Conservation (phyloP, 2,113 vertebrate genomes). For the Chaetodon trifascialis region DNA sequence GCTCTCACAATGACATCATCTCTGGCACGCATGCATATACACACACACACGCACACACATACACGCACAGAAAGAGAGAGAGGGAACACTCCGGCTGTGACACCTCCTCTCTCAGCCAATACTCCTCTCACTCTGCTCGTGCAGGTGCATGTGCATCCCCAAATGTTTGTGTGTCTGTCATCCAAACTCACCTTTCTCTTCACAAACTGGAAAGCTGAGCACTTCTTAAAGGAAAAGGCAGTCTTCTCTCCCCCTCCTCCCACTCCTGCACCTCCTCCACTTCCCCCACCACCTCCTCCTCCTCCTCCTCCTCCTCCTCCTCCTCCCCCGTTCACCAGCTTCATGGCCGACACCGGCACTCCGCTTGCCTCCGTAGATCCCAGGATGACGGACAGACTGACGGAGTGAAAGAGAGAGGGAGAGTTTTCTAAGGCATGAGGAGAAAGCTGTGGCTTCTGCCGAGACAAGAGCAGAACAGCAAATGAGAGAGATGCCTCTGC, state of each 20-base stretch:
- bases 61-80: neutral
- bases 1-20: constrained; percentile 77
- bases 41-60: neutral
- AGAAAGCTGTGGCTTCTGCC: neutral
- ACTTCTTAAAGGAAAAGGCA: constrained; percentile 98
- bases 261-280: constrained; percentile 46
- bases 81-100: constrained; percentile 49
- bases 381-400: constrained; percentile 79
- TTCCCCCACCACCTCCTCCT: constrained; percentile 79
- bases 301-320: constrained; percentile 67
- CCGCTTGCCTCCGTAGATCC: constrained; percentile 84
- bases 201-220: constrained; percentile 98
- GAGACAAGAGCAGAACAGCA: constrained; percentile 11
- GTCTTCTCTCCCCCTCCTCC: constrained; percentile 90
- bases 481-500: constrained; percentile 17
- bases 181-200: constrained; percentile 94
- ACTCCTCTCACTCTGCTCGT: constrained; percentile 9
- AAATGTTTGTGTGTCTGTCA: constrained; percentile 25
- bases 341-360: constrained; percentile 85
- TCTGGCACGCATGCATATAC: constrained; percentile 26
- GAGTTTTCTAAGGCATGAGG: constrained; percentile 41
- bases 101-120: constrained; percentile 42
- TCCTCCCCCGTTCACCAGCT: constrained; percentile 93
- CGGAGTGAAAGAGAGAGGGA: constrained; percentile 28
- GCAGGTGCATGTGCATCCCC: constrained; percentile 24